These are phyloP conservation scores for Phyllostomus discolor DNA, from an alignment of 2,113 vertebrate genomes.

Conservation along the genomic window DNA sequence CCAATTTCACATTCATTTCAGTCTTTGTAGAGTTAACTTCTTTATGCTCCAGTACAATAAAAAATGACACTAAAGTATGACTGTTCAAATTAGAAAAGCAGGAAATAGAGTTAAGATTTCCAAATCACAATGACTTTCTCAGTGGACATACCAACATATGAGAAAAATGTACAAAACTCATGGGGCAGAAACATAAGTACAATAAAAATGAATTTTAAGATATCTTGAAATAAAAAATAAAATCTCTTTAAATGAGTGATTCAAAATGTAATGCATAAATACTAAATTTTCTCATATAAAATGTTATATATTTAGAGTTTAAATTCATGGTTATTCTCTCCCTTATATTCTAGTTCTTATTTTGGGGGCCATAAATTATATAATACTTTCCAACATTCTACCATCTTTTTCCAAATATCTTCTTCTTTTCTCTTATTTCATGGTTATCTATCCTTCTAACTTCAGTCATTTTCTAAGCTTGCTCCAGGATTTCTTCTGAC, in stretches of 20 bases:
- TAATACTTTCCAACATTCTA: neutral
- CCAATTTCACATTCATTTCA: conserved; percentile 55
- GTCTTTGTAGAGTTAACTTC: conserved; percentile 38
- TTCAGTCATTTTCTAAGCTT: neutral
- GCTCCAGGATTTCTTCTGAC: neutral
- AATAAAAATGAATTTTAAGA: conserved; percentile 26
- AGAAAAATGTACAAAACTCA: conserved; percentile 42
- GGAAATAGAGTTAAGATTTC: conserved; percentile 57
- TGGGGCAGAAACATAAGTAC: conserved; percentile 24
- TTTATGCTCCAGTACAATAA: conserved; percentile 34
- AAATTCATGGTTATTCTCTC: neutral
- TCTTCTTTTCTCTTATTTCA: neutral
- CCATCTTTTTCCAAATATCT: neutral
- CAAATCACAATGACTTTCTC: conserved; percentile 36
- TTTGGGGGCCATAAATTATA: neutral
- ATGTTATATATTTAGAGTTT: conserved; percentile 22
- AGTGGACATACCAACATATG: neutral
- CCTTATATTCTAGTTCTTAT: neutral
- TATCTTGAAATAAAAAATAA: conserved; percentile 33
- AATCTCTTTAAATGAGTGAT: conserved; percentile 28
- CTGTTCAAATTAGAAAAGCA: conserved; percentile 42
- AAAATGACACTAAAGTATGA: conserved; percentile 39
- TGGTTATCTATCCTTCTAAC: neutral
- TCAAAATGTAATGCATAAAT: conserved; percentile 29
- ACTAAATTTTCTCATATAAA: conserved; percentile 2